Conservation (phyloP, 2,797 vertebrate species). For the Hyperoplus lanceolatus region DNA sequence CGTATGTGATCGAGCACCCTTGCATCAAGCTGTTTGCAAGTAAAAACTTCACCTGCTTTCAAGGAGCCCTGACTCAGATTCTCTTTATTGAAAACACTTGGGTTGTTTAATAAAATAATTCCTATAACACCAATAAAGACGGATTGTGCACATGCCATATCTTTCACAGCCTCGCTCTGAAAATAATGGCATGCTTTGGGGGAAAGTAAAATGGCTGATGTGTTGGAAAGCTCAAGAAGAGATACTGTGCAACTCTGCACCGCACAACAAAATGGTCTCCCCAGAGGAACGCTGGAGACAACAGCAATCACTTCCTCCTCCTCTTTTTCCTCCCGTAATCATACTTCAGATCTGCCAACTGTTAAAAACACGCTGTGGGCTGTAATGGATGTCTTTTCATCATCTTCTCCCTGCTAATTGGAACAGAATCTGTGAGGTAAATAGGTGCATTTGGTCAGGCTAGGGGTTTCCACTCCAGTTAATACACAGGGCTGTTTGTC, state of each 20-base stretch:
- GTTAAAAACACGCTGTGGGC: conserved; percentile 50
- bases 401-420: conserved; percentile 58
- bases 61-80: no score
- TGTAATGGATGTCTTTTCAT: conserved; percentile 60
- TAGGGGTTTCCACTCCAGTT: conserved; percentile 59
- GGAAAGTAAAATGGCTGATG: conserved; percentile 61
- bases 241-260: conserved; percentile 22
- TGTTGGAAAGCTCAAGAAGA: conserved; percentile 49
- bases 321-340: conserved; percentile 51
- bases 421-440: conserved; percentile 51
- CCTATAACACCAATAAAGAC: conserved; percentile 15
- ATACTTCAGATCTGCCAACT: conserved; percentile 42
- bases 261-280: conserved; percentile 55
- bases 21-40: no score
- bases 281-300: conserved; percentile 54
- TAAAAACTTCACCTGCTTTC: no score
- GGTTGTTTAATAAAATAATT: no score
- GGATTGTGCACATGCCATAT: conserved; percentile 44
- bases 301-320: conserved; percentile 52
- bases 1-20: no score
- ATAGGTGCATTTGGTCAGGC: conserved; percentile 61
- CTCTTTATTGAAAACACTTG: no score
- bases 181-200: conserved; percentile 50
- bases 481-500: conserved; percentile 51
- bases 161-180: conserved; percentile 49